A percentile compares a stretch with the other conserved stretches of the same genome.
Conservation (phyloP, 2,113 vertebrate genomes). For the Dipodomys ordii region DNA sequence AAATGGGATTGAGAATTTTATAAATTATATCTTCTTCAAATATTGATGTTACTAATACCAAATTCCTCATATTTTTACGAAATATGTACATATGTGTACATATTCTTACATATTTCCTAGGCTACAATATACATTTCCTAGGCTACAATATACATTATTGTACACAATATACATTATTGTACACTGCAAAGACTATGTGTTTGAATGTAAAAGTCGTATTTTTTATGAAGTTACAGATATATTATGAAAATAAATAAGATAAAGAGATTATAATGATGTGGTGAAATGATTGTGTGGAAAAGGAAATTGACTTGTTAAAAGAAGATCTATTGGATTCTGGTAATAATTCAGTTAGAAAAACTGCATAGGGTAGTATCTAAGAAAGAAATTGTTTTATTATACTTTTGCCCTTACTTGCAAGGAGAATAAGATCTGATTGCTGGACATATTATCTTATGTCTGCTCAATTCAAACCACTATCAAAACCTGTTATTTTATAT, state of each 20-base stretch:
- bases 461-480: too few species aligned
- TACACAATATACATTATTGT: neutral
- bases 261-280: constrained; percentile 4
- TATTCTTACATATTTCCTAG: neutral
- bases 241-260: neutral
- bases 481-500: too few species aligned
- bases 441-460: neutral
- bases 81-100: too few species aligned
- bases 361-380: neutral
- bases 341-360: neutral
- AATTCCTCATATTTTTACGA: too few species aligned
- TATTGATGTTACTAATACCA: neutral
- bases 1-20: neutral
- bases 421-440: neutral
- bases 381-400: neutral
- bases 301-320: neutral
- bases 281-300: constrained; percentile 36
- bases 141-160: neutral
- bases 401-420: neutral
- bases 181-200: neutral
- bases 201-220: neutral
- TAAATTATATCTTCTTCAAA: neutral
- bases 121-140: too few species aligned
- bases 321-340: neutral
- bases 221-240: neutral